Evolutionary conservation across 2,113 vertebrate species (phyloP), one percentile per base, ranked within the genome.

Genomic region (Propithecus coquereli): DNA sequence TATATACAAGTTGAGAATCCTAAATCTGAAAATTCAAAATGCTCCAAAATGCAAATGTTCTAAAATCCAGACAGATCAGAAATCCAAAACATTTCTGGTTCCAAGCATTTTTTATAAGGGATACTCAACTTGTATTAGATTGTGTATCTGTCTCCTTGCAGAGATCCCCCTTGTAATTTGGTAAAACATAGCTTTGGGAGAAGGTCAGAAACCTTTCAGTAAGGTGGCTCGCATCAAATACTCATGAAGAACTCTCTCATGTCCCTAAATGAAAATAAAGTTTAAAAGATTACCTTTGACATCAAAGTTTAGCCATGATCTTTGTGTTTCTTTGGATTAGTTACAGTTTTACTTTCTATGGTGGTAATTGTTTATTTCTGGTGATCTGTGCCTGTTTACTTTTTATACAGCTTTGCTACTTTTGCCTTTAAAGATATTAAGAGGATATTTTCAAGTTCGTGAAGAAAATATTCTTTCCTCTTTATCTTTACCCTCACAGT

Each of bases 281-380:
- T 79, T 90, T 32, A 7, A 82, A 71, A 79, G 83, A 70, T 63
- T 65, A 68, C 30, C 77, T 54, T 0, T 43, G 45, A 61, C 57
- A 34, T 32, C 61, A 73, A 20, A 74, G 37, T 57, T 96, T 23
- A 86, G 6, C 54, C n/a, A 43, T 45, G 5, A 10, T 86, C 37
- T 90, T 94, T 57, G 54, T 40, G 6, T 91, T 77, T 96, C 32
- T 85, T 96, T 96, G 40, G 23, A 65, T 52, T 71, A 94, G 20
- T 52, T 63, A 40, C 23, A 18, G 43, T 87, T 90, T 90, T 68
- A 74, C 66, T 91, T 76, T 74, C 63, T 77, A 3, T 93, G 40
- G 11, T 89, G 91, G 22, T 73, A 73, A 68, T 79, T 94, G n/a
- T 74, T 79, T 61, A 23, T 94, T 32, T 66, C 25, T 91, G n/a